Evolutionary conservation across 2,113 vertebrate genomes (phyloP).

Genomic region (Mellivora capensis): DNA sequence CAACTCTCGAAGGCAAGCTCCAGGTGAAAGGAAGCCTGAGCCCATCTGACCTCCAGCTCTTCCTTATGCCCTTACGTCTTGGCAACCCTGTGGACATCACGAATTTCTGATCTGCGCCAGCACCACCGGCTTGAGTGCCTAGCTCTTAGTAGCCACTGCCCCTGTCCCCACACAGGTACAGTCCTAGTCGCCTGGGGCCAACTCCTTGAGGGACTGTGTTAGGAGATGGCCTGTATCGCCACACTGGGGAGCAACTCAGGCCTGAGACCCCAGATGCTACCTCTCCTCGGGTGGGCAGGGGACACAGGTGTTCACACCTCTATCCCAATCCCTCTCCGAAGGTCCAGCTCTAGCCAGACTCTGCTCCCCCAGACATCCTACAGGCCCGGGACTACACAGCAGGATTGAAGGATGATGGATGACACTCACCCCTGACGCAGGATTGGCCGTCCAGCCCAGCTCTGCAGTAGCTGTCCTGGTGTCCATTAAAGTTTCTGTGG

Average conservation of each 20-base stretch:
- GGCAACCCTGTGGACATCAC: background rate
- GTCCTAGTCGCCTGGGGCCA: background rate
- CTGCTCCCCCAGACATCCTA: background rate
- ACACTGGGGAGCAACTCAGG: background rate
- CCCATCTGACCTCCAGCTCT: background rate
- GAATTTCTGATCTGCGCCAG: background rate
- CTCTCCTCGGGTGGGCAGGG: background rate
- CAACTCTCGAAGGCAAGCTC: background rate
- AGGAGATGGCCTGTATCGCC: background rate
- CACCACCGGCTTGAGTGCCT: too few species aligned
- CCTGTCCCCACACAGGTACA: too few species aligned
- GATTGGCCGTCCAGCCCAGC: constrained; percentile 98
- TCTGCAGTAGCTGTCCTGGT: constrained; percentile 98
- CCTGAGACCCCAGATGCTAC: background rate
- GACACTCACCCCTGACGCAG: constrained; percentile 95
- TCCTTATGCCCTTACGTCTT: too few species aligned
- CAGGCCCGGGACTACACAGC: background rate
- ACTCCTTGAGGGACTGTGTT: background rate
- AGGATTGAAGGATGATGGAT: background rate
- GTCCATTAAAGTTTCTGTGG: constrained; percentile 97
- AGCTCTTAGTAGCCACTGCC: background rate
- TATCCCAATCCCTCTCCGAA: background rate
- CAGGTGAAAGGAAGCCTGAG: background rate
- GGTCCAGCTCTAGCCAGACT: background rate
- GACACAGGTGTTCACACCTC: background rate